Percentiles rank a stretch among this genome's conserved stretches.
Evolutionary conservation across 2,888 invertebrate species (phyloP).

Genomic region (Noctuana brunneofusca): DNA sequence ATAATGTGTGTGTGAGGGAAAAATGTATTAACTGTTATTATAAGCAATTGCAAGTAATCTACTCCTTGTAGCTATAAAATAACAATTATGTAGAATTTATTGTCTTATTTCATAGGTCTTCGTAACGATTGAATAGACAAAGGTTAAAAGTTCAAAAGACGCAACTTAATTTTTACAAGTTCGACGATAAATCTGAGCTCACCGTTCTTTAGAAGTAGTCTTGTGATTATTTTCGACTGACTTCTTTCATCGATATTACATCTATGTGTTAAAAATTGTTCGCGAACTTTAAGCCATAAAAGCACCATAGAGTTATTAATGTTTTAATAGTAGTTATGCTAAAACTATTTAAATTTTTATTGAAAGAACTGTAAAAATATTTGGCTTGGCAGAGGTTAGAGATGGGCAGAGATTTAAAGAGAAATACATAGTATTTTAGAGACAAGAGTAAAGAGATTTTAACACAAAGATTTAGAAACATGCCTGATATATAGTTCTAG

Average conservation of each 20-base stretch:
- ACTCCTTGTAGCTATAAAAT: not conserved
- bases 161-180: too few species aligned
- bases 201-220: too few species aligned
- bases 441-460: not conserved
- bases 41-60: too few species aligned
- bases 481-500: too few species aligned
- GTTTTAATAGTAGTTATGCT: not conserved
- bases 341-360: not conserved
- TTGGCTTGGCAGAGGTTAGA: not conserved
- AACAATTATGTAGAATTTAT: not conserved
- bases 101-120: slow-evolving; percentile 1
- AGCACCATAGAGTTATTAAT: not conserved
- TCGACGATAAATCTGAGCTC: too few species aligned
- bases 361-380: not conserved
- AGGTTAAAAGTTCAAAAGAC: not conserved
- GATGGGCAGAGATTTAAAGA: too few species aligned
- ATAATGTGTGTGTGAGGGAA: too few species aligned
- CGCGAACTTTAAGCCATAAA: not conserved
- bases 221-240: not conserved
- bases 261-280: not conserved
- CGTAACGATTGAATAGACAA: not conserved
- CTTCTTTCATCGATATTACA: not conserved
- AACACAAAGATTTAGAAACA: too few species aligned
- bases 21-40: too few species aligned
- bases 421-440: not conserved